A percentile compares a stretch with the other conserved stretches of the same genome.
Conservation (phyloP, 2,113 vertebrate genomes). For the Perca schrenkii region DNA sequence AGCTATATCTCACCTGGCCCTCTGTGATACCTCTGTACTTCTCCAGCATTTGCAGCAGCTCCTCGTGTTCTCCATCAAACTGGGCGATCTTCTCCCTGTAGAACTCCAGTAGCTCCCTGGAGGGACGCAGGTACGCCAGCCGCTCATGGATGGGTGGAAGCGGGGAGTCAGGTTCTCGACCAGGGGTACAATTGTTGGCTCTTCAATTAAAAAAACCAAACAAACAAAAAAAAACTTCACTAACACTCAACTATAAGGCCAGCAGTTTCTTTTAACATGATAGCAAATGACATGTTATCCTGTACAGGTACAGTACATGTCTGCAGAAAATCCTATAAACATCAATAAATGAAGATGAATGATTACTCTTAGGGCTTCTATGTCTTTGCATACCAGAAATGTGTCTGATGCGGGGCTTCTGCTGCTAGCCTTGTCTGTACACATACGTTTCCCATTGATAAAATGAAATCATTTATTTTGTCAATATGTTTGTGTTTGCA, state of each 20-base stretch:
- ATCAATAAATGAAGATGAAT: background rate
- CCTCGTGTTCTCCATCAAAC: conserved; percentile 93
- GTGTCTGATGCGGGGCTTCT: too few species aligned
- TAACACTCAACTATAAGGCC: background rate
- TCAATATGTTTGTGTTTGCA: too few species aligned
- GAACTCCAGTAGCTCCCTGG: conserved; percentile 92
- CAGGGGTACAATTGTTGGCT: conserved; percentile 33
- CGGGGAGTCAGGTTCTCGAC: conserved; percentile 79
- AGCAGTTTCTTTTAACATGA: background rate
- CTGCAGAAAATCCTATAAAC: background rate
- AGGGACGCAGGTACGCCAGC: conserved; percentile 88
- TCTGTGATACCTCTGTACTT: conserved; percentile 87
- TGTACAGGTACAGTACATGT: background rate
- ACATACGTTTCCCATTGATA: too few species aligned
- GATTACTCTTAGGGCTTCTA: background rate
- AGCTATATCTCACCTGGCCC: conserved; percentile 85
- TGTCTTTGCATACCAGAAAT: too few species aligned
- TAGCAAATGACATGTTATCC: background rate
- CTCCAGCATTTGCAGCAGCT: conserved; percentile 90
- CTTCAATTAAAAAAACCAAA: conserved; percentile 24
- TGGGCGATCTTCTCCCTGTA: conserved; percentile 91
- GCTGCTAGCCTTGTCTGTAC: too few species aligned
- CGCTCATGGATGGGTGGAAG: conserved; percentile 89
- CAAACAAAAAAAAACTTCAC: background rate
- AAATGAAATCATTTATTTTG: too few species aligned